Evolutionary conservation across 2,113 vertebrate genomes (phyloP).

Genomic region (Odontophorus gujanensis): DNA sequence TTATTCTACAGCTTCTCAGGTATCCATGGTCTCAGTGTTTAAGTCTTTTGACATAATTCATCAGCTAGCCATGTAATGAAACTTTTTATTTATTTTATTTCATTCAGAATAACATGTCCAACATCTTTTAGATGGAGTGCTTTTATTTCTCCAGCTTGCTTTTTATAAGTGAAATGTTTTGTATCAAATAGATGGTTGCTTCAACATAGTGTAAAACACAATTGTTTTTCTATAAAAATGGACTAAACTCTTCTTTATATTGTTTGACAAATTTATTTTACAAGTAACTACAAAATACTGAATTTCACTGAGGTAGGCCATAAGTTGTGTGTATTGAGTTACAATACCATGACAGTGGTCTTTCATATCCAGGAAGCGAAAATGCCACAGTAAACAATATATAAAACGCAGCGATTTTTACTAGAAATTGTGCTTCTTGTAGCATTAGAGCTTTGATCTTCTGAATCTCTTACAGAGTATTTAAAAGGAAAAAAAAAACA

Average conservation of each 20-base stretch:
- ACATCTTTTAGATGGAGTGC: neutral
- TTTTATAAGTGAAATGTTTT: constrained; percentile 6
- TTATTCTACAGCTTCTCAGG: neutral
- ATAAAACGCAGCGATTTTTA: neutral
- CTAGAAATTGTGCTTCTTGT: neutral
- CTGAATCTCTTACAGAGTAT: neutral
- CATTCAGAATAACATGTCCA: neutral
- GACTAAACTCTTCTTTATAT: neutral
- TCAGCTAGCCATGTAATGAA: neutral
- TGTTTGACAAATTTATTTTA: constrained; percentile 29
- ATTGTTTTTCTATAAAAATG: neutral
- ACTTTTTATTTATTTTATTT: neutral
- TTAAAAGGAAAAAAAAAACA: neutral
- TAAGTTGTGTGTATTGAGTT: constrained; percentile 33
- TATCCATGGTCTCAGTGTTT: neutral
- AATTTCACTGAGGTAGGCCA: neutral
- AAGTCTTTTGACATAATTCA: neutral
- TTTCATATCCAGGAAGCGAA: constrained; percentile 1
- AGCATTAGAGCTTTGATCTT: neutral
- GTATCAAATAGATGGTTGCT: neutral
- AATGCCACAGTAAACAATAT: neutral
- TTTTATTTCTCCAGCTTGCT: neutral
- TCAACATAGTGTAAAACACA: neutral
- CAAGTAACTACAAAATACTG: constrained; percentile 7
- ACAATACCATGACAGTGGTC: neutral